Conservation (phyloP, 1,140 invertebrate species). For the Pissodes strobi region DNA sequence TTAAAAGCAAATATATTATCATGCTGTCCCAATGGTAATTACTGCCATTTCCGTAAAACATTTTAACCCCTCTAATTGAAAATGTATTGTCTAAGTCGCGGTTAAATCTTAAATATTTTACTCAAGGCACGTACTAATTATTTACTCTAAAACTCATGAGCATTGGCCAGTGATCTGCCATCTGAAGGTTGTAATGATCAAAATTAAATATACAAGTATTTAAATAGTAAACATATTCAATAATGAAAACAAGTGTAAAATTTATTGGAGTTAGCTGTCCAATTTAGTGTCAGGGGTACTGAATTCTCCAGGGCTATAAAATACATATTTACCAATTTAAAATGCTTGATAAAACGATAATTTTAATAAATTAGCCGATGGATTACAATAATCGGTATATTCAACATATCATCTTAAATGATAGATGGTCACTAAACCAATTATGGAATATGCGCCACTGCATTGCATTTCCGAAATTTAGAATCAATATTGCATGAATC, state of each 20-base stretch:
- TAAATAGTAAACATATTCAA: no score
- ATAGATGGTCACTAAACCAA: slow-evolving; percentile 6
- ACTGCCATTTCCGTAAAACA: no score
- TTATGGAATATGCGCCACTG: neutral
- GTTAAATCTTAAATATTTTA: no score
- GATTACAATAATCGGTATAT: slow-evolving; percentile 29
- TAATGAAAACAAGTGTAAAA: slow-evolving; percentile 13
- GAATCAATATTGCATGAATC: neutral
- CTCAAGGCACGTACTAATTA: no score
- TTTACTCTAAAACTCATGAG: no score
- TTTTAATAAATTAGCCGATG: slow-evolving; percentile 25
- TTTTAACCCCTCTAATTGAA: no score
- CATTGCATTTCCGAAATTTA: neutral
- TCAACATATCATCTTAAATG: slow-evolving; percentile 15
- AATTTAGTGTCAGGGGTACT: slow-evolving; percentile 14
- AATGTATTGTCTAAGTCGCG: no score
- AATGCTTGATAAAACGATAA: slow-evolving; percentile 32
- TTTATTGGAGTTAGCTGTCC: slow-evolving; percentile 17
- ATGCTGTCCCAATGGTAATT: no score
- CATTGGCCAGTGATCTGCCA: no score
- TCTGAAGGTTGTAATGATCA: no score
- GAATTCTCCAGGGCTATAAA: slow-evolving; percentile 16
- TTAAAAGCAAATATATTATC: no score
- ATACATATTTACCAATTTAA: slow-evolving; percentile 17
- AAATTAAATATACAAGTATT: no score